Percentiles rank a stretch among this genome's conserved stretches.
Evolutionary conservation across 2,888 invertebrate genomes (phyloP).

Genomic region (Drosophila mimetica): DNA sequence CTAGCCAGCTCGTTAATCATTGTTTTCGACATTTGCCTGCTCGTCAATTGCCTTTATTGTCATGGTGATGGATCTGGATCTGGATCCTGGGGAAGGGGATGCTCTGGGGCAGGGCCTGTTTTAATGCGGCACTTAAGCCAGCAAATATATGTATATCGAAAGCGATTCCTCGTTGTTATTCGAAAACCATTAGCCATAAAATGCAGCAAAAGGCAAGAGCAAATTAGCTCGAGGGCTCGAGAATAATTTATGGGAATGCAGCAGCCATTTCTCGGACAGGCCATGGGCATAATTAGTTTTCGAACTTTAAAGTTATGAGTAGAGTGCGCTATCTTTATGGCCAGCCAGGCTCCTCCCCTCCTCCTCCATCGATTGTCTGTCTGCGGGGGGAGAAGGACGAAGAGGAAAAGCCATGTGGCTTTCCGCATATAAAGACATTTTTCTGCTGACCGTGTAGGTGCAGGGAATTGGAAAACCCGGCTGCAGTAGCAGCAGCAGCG

Average conservation of each 20-base stretch:
- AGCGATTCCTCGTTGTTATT: conserved; percentile 60
- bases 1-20: conserved; percentile 73
- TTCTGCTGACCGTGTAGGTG: conserved; percentile 73
- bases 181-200: conserved; percentile 77
- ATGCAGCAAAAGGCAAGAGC: conserved; percentile 71
- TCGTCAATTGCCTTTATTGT: conserved; percentile 80
- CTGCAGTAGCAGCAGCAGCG: conserved; percentile 33
- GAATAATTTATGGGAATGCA: conserved; percentile 72
- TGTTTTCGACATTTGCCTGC: conserved; percentile 77
- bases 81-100: too few relatives aligned
- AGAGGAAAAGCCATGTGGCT: conserved; percentile 43
- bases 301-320: conserved; percentile 79
- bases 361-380: conserved; percentile 16
- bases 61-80: conserved; percentile 65
- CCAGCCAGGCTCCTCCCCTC: conserved; percentile 15
- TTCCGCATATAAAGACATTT: conserved; percentile 45
- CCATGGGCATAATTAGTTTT: conserved; percentile 83
- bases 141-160: conserved; percentile 61
- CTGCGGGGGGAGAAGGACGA: background rate
- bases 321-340: conserved; percentile 75
- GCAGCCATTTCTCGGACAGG: conserved; percentile 55
- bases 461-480: conserved; percentile 55
- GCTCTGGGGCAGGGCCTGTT: conserved; percentile 38
- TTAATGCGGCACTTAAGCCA: conserved; percentile 76
- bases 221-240: conserved; percentile 55